Evolutionary conservation across 2,888 invertebrate genomes (phyloP), one percentile per base, ranked within the genome.

Genomic region (Apodemia mormo): DNA sequence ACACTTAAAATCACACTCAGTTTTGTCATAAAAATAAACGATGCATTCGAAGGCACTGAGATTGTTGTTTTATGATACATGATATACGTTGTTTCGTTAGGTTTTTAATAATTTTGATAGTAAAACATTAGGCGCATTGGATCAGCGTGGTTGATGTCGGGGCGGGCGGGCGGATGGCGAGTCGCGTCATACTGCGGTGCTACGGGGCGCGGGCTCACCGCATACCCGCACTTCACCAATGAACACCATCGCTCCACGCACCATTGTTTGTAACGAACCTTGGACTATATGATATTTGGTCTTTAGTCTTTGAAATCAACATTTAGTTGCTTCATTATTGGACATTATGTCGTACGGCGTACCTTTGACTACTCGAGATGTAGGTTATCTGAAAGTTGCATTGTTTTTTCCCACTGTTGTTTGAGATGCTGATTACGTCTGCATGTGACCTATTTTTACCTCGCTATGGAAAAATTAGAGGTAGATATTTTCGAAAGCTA

Each of bases 161-260:
- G 74, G 82, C 85, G 86, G 85, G 85, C 85, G 84, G 84, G 86
- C 86, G 85, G 78, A 79, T 82, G 85, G 86, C 84, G 81, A 82
- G 85, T 85, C 87, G 87, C 90, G 90, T 88, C 89, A 87, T 85
- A 91, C 90, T 91, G 92, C 92, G 89, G 91, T 81, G 86, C 73
- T 79, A 73, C 78, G 78, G 78, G 77, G 76, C 77, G 83, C 81
- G 71, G 81, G 79, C 68, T 83, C 81, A 76, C 75, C 79, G 79
- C 77, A 79, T 75, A 70, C 84, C 85, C 76, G 78, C 80, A 79
- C 81, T 77, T 78, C 79, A 76, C 72, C 77, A 71, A 70, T 66
- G 69, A 76, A 76, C 78, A 79, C 79, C 78, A 79, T 77, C 75
- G 79, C 78, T 75, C 74, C 74, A 86, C 85, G 83, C 85, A 86